These are phyloP conservation scores for Ceyx cyanopectus DNA, from an alignment of 2,113 vertebrate genomes.

Conservation along the genomic window DNA sequence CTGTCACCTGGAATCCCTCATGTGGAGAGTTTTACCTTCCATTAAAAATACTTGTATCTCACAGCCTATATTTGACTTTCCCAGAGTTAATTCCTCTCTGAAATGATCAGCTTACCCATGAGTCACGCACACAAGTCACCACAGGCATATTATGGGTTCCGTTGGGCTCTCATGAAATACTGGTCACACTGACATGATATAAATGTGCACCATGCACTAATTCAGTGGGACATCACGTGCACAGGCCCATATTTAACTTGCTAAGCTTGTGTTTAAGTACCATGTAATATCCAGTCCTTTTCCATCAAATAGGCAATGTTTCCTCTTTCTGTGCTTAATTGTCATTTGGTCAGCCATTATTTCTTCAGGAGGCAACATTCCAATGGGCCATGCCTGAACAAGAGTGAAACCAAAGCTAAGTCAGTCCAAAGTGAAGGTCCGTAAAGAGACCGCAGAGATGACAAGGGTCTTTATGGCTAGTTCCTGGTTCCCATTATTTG, in stretches of 20 bases:
- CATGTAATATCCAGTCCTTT: not conserved
- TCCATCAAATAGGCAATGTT: not conserved
- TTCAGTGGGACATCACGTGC: not conserved
- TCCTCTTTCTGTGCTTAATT: not conserved
- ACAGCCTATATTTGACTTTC: not conserved
- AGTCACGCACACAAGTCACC: not conserved
- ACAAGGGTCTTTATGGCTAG: not conserved
- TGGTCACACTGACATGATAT: not conserved
- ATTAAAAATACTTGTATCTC: not conserved
- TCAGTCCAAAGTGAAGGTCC: not conserved
- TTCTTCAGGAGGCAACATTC: not conserved
- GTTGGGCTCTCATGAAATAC: not conserved
- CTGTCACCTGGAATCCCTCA: not conserved
- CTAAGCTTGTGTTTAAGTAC: not conserved
- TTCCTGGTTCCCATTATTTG: not conserved
- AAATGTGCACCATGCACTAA: not conserved
- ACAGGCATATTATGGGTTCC: rapidly evolving
- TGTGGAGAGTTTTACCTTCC: not conserved
- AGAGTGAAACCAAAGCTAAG: not conserved
- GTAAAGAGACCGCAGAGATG: not conserved
- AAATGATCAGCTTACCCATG: not conserved
- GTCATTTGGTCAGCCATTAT: rapidly evolving
- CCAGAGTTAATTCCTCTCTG: not conserved
- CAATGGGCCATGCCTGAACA: not conserved
- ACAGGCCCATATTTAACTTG: not conserved